phyloP scores from a whole-genome alignment of 2,113 vertebrate genomes.

The Axis porcinus region DNA sequence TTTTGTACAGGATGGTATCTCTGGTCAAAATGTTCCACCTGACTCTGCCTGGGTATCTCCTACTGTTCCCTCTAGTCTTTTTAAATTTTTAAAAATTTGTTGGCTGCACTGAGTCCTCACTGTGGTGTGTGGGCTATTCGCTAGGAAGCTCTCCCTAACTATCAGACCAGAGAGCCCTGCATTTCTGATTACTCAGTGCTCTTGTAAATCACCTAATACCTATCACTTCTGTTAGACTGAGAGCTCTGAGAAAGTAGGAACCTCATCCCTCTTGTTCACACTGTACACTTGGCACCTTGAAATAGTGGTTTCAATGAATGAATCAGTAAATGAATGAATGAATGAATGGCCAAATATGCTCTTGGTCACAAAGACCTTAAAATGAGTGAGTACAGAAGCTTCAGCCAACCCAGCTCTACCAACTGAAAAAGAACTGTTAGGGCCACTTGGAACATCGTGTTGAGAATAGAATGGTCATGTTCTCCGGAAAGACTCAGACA shows the following conservation, averaged over 20 bases:
- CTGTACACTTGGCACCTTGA: not conserved
- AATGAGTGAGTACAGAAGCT: not conserved
- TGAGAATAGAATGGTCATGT: not conserved
- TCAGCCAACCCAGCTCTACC: not conserved
- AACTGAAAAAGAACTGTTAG: not conserved
- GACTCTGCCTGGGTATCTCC: not conserved
- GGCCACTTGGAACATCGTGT: not conserved
- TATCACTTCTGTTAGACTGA: not conserved
- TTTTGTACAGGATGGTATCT: not conserved
- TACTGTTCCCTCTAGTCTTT: not conserved
- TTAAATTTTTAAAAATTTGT: not conserved
- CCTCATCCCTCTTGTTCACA: not conserved
- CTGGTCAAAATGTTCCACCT: not conserved
- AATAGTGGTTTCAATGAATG: not conserved
- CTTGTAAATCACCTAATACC: not conserved
- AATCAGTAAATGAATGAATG: not conserved
- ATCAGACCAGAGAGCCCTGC: not conserved
- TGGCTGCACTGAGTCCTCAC: not conserved
- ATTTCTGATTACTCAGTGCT: not conserved
- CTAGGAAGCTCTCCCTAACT: not conserved
- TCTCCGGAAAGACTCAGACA: not conserved
- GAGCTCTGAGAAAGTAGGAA: not conserved
- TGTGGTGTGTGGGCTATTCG: not conserved
- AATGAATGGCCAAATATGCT: not conserved
- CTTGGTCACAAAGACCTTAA: not conserved